Conservation (phyloP, 2,888 invertebrate species). For the Andrena bucephala region DNA sequence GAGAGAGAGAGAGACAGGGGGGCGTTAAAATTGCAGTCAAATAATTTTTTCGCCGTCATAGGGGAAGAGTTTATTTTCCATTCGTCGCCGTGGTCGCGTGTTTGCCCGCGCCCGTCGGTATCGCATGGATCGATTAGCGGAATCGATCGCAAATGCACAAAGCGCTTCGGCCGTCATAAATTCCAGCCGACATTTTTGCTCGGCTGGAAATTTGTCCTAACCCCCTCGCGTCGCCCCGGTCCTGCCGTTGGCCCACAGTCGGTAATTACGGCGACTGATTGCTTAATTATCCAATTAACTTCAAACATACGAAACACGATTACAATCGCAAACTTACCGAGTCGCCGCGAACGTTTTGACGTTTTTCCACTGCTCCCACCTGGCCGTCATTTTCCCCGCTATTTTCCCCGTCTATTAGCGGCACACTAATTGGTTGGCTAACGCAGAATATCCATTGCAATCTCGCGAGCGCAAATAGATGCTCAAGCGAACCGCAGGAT, state of each 20-base stretch:
- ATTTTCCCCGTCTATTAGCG: slow-evolving; percentile 55
- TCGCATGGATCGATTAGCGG: not conserved
- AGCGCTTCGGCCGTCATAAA: not conserved
- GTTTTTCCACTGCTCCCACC: slow-evolving; percentile 11
- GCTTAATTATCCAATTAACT: slow-evolving; percentile 60
- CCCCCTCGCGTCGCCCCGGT: too few species aligned
- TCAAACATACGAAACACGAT: slow-evolving; percentile 50
- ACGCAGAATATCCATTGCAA: slow-evolving; percentile 59
- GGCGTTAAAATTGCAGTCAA: not conserved
- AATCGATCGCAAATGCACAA: not conserved
- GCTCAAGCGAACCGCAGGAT: slow-evolving; percentile 29
- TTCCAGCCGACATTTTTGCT: slow-evolving; percentile 9
- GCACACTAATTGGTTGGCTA: slow-evolving; percentile 58
- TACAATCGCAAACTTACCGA: slow-evolving; percentile 46
- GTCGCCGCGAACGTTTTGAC: slow-evolving; percentile 18
- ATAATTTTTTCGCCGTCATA: slow-evolving; percentile 10
- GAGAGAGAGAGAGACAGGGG: not conserved
- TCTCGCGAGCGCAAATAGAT: slow-evolving; percentile 51
- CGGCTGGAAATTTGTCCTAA: not conserved
- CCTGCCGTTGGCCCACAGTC: not conserved
- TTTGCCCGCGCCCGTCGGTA: not conserved
- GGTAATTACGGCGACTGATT: slow-evolving; percentile 15
- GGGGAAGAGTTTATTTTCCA: slow-evolving; percentile 1
- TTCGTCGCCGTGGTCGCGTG: not conserved
- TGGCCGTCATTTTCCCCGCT: slow-evolving; percentile 38